Evolutionary conservation across 2,888 invertebrate genomes (phyloP).

Genomic region (Dysmachus trigonus): DNA sequence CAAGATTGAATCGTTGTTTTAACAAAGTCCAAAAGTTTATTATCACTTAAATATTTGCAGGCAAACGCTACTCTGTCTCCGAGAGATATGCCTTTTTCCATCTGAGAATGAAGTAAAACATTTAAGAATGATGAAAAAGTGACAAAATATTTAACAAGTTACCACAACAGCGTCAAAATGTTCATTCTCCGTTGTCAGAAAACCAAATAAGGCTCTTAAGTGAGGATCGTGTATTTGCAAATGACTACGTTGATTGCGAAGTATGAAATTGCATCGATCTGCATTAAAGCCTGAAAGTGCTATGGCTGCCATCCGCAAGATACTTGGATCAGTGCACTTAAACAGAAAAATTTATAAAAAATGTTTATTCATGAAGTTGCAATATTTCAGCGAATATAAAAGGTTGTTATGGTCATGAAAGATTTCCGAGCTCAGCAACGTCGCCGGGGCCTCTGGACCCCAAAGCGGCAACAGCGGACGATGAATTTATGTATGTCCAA

Average conservation of each 20-base stretch:
- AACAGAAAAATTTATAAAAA: background rate
- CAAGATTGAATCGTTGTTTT: conserved; percentile 75
- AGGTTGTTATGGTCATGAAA: too few species aligned
- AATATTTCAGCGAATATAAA: background rate
- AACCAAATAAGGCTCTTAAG: conserved; percentile 88
- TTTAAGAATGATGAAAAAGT: background rate
- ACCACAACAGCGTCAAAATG: conserved; percentile 81
- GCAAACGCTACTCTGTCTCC: conserved; percentile 93
- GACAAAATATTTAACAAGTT: conserved; percentile 47
- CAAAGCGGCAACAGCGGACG: too few species aligned
- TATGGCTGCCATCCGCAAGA: conserved; percentile 72
- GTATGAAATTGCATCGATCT: conserved; percentile 78
- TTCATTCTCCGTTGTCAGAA: conserved; percentile 82
- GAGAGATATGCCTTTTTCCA: conserved; percentile 84
- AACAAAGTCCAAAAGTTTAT: conserved; percentile 80
- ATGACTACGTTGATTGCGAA: conserved; percentile 77
- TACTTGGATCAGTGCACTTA: conserved; percentile 59
- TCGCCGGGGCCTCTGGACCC: too few species aligned
- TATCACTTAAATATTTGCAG: conserved; percentile 84
- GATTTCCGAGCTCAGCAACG: too few species aligned
- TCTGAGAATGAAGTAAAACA: conserved; percentile 65
- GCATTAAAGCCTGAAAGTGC: conserved; percentile 87
- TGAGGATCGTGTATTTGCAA: conserved; percentile 92
- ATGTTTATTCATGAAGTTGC: background rate
- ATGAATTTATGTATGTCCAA: too few species aligned